Percentiles rank a stretch among this genome's conserved stretches.
Conservation (phyloP, 2,113 vertebrate genomes). For the Thomomys bottae region DNA sequence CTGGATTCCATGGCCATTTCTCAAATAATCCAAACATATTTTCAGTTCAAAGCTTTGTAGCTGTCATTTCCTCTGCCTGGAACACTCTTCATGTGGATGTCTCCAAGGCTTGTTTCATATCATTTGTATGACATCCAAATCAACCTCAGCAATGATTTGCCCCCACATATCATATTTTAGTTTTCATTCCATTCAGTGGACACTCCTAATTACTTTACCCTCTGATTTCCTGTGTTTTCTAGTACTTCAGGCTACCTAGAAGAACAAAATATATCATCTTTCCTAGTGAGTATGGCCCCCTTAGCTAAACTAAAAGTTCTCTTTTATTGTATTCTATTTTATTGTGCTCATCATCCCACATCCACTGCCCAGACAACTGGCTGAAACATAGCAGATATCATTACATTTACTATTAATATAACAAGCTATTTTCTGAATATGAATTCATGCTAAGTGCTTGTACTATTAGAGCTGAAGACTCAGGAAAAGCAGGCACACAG, state of each 20-base stretch:
- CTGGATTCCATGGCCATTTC: not conserved
- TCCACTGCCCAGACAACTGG: not conserved
- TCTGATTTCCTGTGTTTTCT: not conserved
- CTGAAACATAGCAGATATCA: not conserved
- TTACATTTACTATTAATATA: not conserved
- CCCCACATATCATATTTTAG: not conserved
- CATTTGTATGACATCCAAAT: accelerated
- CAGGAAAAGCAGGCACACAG: not conserved
- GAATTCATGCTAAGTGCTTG: not conserved
- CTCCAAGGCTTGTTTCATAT: not conserved
- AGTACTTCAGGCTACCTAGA: not conserved
- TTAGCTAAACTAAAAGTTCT: not conserved
- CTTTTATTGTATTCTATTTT: not conserved
- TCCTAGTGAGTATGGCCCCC: not conserved
- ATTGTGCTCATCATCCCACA: not conserved
- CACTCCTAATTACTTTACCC: not conserved
- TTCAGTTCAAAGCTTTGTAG: not conserved
- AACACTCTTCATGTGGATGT: not conserved
- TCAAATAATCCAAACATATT: not conserved
- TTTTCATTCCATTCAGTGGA: not conserved
- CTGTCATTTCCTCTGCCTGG: not conserved
- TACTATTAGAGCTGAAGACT: not conserved
- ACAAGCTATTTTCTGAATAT: not conserved
- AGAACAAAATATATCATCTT: not conserved
- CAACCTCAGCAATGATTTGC: not conserved